Conservation (phyloP, 2,888 invertebrate genomes). For the Bembecia ichneumoniformis region DNA sequence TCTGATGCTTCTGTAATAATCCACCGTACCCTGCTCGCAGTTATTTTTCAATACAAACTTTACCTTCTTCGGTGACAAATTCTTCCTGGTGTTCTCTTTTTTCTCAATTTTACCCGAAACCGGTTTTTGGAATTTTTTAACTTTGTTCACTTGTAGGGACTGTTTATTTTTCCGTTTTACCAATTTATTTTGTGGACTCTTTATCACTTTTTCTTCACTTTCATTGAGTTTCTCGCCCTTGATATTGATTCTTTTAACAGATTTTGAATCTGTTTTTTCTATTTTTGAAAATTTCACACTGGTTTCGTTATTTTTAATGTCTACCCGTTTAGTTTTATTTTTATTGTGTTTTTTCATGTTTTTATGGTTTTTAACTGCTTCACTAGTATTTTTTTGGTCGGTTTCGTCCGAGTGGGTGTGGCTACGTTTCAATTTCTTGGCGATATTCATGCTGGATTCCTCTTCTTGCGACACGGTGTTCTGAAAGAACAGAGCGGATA, state of each 20-base stretch:
- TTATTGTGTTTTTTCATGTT: slow-evolving; percentile 11
- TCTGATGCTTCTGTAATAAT: slow-evolving; percentile 79
- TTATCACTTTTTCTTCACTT: neutral
- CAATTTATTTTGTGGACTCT: slow-evolving; percentile 6
- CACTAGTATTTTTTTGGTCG: neutral
- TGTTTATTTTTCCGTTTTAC: neutral
- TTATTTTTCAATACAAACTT: slow-evolving; percentile 81
- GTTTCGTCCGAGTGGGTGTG: too few relatives aligned
- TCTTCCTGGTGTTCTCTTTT: slow-evolving; percentile 13
- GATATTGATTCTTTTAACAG: neutral
- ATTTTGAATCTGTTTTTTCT: neutral
- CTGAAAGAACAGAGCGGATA: too few relatives aligned
- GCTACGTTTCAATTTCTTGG: too few relatives aligned
- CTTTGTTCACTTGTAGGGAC: slow-evolving; percentile 29
- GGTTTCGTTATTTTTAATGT: neutral
- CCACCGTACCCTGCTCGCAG: slow-evolving; percentile 78
- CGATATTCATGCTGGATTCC: too few relatives aligned
- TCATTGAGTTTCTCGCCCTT: neutral
- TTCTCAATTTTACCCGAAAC: slow-evolving; percentile 12
- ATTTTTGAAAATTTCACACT: neutral
- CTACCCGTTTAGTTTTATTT: too few relatives aligned
- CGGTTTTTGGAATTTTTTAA: slow-evolving; percentile 39
- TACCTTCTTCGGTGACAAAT: slow-evolving; percentile 74
- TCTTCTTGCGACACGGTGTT: too few relatives aligned
- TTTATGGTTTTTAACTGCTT: slow-evolving; percentile 3